Conservation (phyloP, 2,888 invertebrate genomes). For the Andrena praecox region DNA sequence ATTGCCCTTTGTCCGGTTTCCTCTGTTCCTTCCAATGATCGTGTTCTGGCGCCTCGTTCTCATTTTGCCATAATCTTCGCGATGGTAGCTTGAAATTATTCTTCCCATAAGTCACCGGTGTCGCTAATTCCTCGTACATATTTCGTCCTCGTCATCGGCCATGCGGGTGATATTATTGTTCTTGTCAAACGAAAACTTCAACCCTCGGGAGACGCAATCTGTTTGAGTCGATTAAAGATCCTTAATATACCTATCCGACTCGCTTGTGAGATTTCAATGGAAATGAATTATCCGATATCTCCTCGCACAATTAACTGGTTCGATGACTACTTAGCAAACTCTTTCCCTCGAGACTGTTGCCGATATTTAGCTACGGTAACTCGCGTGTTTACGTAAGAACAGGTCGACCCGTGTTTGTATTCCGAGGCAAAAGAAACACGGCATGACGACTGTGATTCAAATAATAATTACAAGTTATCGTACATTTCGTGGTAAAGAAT, state of each 20-base stretch:
- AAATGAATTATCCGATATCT: too few species aligned
- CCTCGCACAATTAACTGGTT: too few species aligned
- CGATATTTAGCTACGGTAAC: constrained; percentile 4
- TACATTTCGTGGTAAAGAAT: not conserved
- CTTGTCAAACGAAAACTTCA: not conserved
- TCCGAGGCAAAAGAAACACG: not conserved
- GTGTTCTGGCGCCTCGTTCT: not conserved
- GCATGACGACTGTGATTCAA: constrained; percentile 4
- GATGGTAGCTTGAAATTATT: not conserved
- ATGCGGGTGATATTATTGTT: not conserved
- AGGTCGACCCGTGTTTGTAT: constrained; percentile 16
- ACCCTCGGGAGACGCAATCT: not conserved
- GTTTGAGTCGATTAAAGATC: too few species aligned
- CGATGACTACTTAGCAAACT: too few species aligned
- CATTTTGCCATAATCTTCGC: constrained; percentile 7
- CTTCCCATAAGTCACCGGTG: not conserved
- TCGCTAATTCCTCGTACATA: not conserved
- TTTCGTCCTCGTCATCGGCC: not conserved
- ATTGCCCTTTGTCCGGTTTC: not conserved
- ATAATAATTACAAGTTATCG: too few species aligned
- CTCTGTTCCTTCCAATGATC: not conserved
- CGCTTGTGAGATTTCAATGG: too few species aligned
- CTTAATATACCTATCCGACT: too few species aligned
- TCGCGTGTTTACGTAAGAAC: constrained; percentile 4
- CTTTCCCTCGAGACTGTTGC: too few species aligned